Conservation (phyloP, 2,888 invertebrate species). For the Pyrocoelia pectoralis region DNA sequence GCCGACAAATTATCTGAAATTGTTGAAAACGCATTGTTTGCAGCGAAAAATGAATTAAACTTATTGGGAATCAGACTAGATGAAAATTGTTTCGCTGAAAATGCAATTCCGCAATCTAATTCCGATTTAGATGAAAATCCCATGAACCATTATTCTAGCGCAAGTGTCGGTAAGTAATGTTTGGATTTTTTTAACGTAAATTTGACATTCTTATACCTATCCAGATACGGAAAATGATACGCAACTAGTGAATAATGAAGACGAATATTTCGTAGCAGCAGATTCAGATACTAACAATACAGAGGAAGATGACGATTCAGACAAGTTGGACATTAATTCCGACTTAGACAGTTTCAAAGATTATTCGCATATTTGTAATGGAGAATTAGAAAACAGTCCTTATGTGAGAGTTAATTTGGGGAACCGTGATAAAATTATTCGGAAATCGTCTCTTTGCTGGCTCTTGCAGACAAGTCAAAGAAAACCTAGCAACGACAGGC, state of each 20-base stretch:
- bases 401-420: background rate
- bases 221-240: background rate
- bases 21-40: too few relatives aligned
- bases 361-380: constrained; percentile 3
- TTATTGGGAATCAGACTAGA: background rate
- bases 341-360: background rate
- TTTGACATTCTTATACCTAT: background rate
- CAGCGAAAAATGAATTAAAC: too few relatives aligned
- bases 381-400: constrained; percentile 3
- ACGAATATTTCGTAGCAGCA: too few relatives aligned
- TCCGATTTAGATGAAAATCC: too few relatives aligned
- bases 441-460: background rate
- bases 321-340: constrained; percentile 3
- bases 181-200: constrained; percentile 4
- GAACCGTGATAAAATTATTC: constrained; percentile 3
- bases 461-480: too few relatives aligned
- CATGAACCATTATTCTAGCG: constrained; percentile 1
- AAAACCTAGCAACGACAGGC: too few relatives aligned
- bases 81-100: constrained; percentile 3
- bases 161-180: constrained; percentile 4
- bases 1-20: background rate
- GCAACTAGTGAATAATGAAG: too few relatives aligned
- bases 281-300: background rate
- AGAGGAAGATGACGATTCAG: constrained; percentile 1
- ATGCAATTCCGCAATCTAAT: background rate